Percentiles rank a stretch among this genome's conserved stretches.
phyloP scores from a whole-genome alignment of 2,113 vertebrate genomes.

The Xiphophorus couchianus region DNA sequence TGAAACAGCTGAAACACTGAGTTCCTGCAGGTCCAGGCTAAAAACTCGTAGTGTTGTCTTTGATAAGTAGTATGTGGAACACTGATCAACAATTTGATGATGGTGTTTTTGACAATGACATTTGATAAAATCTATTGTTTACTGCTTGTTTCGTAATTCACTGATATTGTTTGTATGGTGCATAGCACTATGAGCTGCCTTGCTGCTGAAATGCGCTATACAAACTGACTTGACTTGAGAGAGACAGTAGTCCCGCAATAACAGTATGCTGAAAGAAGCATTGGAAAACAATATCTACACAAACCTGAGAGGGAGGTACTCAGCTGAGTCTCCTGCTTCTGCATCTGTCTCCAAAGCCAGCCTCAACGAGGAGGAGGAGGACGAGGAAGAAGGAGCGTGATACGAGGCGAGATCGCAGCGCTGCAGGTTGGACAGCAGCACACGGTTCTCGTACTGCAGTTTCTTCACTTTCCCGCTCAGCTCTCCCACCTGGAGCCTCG shows the following conservation, averaged over 20 bases:
- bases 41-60: no score
- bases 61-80: no score
- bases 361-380: constrained; percentile 74
- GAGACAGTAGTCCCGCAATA: not conserved
- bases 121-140: no score
- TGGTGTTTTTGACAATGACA: no score
- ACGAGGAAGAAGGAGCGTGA: constrained; percentile 78
- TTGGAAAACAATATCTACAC: not conserved
- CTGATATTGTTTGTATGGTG: no score
- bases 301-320: constrained; percentile 85
- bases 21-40: no score
- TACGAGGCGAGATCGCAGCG: constrained; percentile 94
- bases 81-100: no score
- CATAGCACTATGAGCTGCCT: no score
- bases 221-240: no score
- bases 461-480: constrained; percentile 96
- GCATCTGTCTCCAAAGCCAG: constrained; percentile 91
- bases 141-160: no score
- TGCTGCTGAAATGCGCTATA: no score
- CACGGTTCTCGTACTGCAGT: constrained; percentile 97
- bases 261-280: not conserved
- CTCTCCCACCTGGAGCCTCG: constrained; percentile 92
- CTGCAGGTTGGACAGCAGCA: constrained; percentile 96
- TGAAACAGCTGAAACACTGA: no score
- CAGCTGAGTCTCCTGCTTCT: constrained; percentile 90